Base-by-base conservation (phyloP, 1,140 invertebrate species). In the Leptoteleia sp. region DNA sequence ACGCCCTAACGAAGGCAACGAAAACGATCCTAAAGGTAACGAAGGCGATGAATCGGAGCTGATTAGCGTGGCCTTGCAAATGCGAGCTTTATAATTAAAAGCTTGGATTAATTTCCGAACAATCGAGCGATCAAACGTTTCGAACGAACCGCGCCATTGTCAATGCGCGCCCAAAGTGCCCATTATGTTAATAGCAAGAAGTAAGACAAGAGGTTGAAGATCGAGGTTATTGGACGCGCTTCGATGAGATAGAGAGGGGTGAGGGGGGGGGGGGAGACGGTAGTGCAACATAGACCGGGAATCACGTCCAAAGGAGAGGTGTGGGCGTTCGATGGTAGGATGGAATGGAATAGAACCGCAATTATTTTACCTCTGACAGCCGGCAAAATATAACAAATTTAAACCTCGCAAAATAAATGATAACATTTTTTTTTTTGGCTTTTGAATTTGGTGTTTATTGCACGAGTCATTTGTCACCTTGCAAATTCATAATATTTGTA, bases 321-420 rank as follows among this genome's bases (percentile, higher is more conserved):
- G 83, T 84, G 75, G 82, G 83, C 80, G 83, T 81, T 76, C 55
- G 76, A 79, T 76, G n/a, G n/a, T n/a, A n/a, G n/a, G n/a, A n/a
- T n/a, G n/a, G n/a, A n/a, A n/a, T n/a, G n/a, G n/a, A n/a, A n/a
- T n/a, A n/a, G n/a, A n/a, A n/a, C n/a, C n/a, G n/a, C n/a, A n/a
- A n/a, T n/a, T n/a, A n/a, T n/a, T n/a, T n/a, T n/a, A n/a, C n/a
- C n/a, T n/a, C n/a, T n/a, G n/a, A n/a, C n/a, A n/a, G n/a, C n/a
- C n/a, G n/a, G n/a, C n/a, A n/a, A n/a, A n/a, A n/a, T n/a, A n/a
- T n/a, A n/a, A n/a, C n/a, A n/a, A n/a, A n/a, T n/a, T n/a, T n/a
- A n/a, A n/a, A n/a, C n/a, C n/a, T n/a, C n/a, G n/a, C n/a, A n/a
- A n/a, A n/a, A n/a, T n/a, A n/a, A n/a, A n/a, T n/a, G n/a, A n/a